These are phyloP conservation scores for Mystacides longicornis DNA, from an alignment of 2,888 invertebrate species.

Conservation along the genomic window DNA sequence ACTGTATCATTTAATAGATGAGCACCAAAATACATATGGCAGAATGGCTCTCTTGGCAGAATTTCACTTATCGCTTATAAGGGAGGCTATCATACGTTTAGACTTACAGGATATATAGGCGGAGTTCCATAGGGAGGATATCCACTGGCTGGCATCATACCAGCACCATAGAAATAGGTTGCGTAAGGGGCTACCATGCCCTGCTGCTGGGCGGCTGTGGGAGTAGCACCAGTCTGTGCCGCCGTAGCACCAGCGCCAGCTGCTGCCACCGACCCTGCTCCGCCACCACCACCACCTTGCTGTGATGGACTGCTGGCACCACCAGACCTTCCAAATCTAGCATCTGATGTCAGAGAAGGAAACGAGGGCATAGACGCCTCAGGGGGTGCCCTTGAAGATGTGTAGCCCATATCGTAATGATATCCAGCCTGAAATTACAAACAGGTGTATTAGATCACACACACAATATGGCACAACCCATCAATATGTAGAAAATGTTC, in stretches of 20 bases:
- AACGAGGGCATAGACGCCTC: constrained; percentile 29
- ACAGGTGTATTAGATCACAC: not conserved
- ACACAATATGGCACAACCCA: too few species aligned
- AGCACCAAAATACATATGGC: too few species aligned
- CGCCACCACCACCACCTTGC: constrained; percentile 33
- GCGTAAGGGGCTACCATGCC: constrained; percentile 50
- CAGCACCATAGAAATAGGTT: constrained; percentile 63
- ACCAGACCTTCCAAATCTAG: constrained; percentile 32
- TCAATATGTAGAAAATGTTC: not conserved
- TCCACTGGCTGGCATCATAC: constrained; percentile 58
- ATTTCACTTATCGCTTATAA: too few species aligned
- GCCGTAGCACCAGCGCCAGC: constrained; percentile 38
- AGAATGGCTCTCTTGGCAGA: too few species aligned
- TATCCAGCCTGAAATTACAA: constrained; percentile 37
- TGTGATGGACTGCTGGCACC: constrained; percentile 48
- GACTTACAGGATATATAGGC: constrained; percentile 61
- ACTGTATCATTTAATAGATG: too few species aligned
- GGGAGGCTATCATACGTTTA: too few species aligned
- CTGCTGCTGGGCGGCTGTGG: constrained; percentile 43
- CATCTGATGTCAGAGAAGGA: constrained; percentile 28
- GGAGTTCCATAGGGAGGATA: constrained; percentile 57
- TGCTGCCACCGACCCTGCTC: constrained; percentile 38
- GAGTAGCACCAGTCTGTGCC: constrained; percentile 34
- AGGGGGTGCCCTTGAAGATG: constrained; percentile 28
- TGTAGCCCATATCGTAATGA: constrained; percentile 45